Percentiles rank a stretch among this genome's conserved stretches.
Conservation (phyloP, 2,888 invertebrate genomes). For the Auanema sp. region DNA sequence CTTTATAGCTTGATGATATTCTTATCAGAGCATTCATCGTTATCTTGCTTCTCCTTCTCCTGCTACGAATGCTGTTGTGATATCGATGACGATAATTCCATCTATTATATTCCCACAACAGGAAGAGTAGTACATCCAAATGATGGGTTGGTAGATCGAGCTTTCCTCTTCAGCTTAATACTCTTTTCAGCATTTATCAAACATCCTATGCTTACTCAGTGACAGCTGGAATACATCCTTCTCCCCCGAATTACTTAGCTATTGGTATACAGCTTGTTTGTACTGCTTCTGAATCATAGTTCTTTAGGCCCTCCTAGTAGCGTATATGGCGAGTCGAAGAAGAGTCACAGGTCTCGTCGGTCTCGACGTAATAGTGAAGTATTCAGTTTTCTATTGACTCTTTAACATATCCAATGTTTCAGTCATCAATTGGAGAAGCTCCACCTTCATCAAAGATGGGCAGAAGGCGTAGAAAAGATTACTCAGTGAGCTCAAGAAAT, state of each 20-base stretch:
- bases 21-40: conserved; percentile 47
- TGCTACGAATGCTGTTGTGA: conserved; percentile 44
- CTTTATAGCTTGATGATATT: conserved; percentile 51
- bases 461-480: conserved; percentile 18
- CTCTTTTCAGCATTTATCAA: conserved; percentile 31
- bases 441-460: conserved; percentile 10
- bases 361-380: not conserved
- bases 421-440: conserved; percentile 16
- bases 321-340: not conserved
- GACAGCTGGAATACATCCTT: conserved; percentile 29
- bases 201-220: conserved; percentile 43
- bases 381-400: not conserved
- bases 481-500: conserved; percentile 25
- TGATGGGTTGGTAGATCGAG: conserved; percentile 17
- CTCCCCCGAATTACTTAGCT: conserved; percentile 44
- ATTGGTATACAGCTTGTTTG: conserved; percentile 26
- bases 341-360: too few species aligned
- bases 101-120: conserved; percentile 55
- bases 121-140: conserved; percentile 39
- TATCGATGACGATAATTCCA: conserved; percentile 51
- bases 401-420: conserved; percentile 1
- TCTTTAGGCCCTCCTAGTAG: not conserved
- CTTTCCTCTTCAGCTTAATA: not conserved
- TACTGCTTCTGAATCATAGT: not conserved
- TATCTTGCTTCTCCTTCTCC: conserved; percentile 28